These are phyloP conservation scores for Smithornis capensis DNA, from an alignment of 2,113 vertebrate genomes.

Conservation along the genomic window DNA sequence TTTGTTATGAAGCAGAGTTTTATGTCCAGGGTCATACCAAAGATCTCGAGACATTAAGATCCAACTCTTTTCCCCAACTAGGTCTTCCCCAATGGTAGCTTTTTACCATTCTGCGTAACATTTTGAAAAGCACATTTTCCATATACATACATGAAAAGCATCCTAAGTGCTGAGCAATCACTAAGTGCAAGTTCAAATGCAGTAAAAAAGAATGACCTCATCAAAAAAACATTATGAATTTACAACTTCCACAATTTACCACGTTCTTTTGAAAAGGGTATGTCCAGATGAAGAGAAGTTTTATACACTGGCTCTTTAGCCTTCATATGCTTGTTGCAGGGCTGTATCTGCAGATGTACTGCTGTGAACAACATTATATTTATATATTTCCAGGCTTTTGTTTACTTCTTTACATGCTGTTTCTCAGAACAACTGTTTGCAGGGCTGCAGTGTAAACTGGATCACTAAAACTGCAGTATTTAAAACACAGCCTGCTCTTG, in stretches of 20 bases:
- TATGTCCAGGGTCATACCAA: not conserved
- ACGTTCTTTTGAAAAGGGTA: not conserved
- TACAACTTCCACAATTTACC: not conserved
- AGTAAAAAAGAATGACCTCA: not conserved
- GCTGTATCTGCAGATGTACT: not conserved
- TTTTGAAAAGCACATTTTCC: not conserved
- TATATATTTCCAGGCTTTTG: not conserved
- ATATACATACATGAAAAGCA: not conserved
- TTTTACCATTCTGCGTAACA: not conserved
- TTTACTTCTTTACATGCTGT: not conserved
- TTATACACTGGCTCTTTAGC: not conserved
- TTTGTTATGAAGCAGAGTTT: not conserved
- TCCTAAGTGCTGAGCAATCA: not conserved
- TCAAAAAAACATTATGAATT: not conserved
- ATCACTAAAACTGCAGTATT: not conserved
- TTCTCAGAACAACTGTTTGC: not conserved
- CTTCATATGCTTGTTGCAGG: not conserved
- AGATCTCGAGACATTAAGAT: not conserved
- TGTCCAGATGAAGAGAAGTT: not conserved
- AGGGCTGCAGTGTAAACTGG: not conserved
- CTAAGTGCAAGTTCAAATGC: not conserved
- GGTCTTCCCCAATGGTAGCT: not conserved
- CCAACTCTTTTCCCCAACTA: not conserved
- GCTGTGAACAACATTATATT: not conserved
- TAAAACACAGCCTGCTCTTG: not conserved